Evolutionary conservation across 2,888 invertebrate genomes (phyloP).

Genomic region (Tryphoninae sp.): DNA sequence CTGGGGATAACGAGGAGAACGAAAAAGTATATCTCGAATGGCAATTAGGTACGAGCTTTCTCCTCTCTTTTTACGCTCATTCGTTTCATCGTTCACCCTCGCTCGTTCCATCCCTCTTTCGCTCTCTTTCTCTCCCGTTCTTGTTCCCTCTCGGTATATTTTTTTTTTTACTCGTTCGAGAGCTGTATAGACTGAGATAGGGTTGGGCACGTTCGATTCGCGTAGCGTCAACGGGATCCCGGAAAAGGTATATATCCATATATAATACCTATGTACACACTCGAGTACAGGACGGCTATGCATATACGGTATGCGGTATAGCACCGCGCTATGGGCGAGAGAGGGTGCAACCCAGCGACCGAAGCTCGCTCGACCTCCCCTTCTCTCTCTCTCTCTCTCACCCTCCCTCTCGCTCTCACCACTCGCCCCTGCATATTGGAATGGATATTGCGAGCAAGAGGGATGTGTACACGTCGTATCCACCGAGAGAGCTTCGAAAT

Average conservation of each 20-base stretch:
- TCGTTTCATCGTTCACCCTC: slow-evolving; percentile 44
- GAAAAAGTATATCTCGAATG: slow-evolving; percentile 66
- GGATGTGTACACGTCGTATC: slow-evolving; percentile 50
- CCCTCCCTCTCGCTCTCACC: background rate
- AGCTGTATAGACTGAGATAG: slow-evolving; percentile 27
- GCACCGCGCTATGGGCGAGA: slow-evolving; percentile 38
- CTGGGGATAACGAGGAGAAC: slow-evolving; percentile 61
- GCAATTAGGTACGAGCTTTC: slow-evolving; percentile 66
- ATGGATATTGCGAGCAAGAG: slow-evolving; percentile 65
- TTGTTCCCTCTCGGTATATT: background rate
- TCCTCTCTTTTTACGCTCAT: slow-evolving; percentile 54
- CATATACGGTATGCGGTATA: slow-evolving; percentile 38
- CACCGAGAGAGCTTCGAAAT: slow-evolving; percentile 58
- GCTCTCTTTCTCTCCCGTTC: slow-evolving; percentile 17
- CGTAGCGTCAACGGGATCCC: slow-evolving; percentile 49
- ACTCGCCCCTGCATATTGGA: slow-evolving; percentile 48
- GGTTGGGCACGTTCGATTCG: slow-evolving; percentile 37
- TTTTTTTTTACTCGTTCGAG: slow-evolving; percentile 25
- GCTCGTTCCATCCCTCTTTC: slow-evolving; percentile 17
- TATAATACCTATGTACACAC: slow-evolving; percentile 49
- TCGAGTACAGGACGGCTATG: slow-evolving; percentile 29
- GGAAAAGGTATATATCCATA: slow-evolving; percentile 40
- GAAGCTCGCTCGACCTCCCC: slow-evolving; percentile 3
- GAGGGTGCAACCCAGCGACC: slow-evolving; percentile 58
- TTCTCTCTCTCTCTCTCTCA: background rate